These are phyloP conservation scores for Melanostoma scalare DNA, from an alignment of 2,888 invertebrate species.

Conservation along the genomic window DNA sequence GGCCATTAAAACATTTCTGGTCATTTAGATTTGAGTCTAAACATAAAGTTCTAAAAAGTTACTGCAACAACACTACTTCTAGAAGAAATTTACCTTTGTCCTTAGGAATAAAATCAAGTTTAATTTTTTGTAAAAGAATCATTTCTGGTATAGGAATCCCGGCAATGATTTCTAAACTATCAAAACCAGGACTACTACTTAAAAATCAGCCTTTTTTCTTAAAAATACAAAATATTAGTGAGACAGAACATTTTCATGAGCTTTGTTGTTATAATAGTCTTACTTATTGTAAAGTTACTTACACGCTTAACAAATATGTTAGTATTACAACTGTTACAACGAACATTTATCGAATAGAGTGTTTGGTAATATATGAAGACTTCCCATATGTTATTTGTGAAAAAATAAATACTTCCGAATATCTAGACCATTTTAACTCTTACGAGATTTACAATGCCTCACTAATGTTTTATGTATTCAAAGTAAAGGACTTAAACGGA, in stretches of 20 bases:
- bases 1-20: too few species aligned
- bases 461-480: too few species aligned
- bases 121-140: conserved; percentile 1
- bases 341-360: neutral
- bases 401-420: conserved; percentile 1
- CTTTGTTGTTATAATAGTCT: conserved; percentile 8
- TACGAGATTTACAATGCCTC: neutral
- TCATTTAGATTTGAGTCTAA: neutral
- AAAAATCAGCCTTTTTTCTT: conserved; percentile 5
- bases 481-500: neutral
- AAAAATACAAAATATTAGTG: conserved; percentile 3
- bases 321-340: conserved; percentile 5
- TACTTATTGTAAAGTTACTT: neutral
- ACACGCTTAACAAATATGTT: neutral
- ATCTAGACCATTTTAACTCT: conserved; percentile 6
- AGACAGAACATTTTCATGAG: neutral
- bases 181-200: conserved; percentile 5
- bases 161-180: neutral
- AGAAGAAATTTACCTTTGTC: neutral
- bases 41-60: conserved; percentile 2
- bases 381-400: neutral
- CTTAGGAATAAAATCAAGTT: conserved; percentile 5
- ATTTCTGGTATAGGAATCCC: neutral
- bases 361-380: neutral
- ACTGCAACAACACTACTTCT: neutral